phyloP scores from a whole-genome alignment of 2,797 vertebrate genomes.

The Meda fulgida region DNA sequence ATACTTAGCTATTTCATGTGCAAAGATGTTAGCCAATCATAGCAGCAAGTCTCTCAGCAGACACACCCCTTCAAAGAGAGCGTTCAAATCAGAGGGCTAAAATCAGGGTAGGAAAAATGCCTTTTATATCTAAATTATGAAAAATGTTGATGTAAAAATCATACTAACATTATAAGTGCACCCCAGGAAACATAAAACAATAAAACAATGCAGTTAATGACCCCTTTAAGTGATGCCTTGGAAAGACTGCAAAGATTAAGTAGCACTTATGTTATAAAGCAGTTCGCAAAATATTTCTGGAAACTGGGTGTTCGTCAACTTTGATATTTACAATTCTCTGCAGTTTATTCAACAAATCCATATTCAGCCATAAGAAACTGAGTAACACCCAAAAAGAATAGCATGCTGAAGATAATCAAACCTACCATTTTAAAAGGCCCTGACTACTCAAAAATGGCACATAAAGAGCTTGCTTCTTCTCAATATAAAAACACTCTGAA shows the following conservation, averaged over 20 bases:
- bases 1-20: no score
- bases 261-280: background rate
- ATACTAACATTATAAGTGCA: no score
- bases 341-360: slow-evolving; percentile 14
- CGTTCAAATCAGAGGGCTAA: no score
- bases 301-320: background rate
- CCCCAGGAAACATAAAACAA: no score
- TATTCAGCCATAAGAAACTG: background rate
- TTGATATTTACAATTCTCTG: background rate
- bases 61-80: no score
- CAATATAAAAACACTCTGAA: background rate
- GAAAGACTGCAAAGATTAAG: background rate
- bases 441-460: slow-evolving; percentile 7
- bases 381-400: background rate
- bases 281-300: background rate
- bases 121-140: no score
- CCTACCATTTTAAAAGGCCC: background rate
- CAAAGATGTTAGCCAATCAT: no score
- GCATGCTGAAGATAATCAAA: background rate
- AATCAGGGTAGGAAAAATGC: no score
- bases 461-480: background rate
- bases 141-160: no score
- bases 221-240: background rate
- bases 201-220: no score
- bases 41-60: no score